Evolutionary conservation across 2,797 vertebrate genomes (phyloP).

Genomic region (Anguilla megastoma): DNA sequence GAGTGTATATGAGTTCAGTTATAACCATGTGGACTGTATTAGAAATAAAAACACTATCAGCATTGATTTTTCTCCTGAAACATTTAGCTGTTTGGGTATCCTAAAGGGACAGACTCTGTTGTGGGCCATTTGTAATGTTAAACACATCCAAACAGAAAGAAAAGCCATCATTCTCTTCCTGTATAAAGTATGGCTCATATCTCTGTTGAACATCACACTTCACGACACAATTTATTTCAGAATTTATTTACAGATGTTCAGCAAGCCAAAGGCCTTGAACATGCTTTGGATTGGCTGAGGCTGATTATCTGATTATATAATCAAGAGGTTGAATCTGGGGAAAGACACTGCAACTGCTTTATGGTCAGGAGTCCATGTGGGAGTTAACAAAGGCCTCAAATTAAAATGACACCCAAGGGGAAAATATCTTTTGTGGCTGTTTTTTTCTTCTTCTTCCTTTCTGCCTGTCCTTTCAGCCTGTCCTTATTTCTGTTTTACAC

Average conservation of each 20-base stretch:
- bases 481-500: conserved; percentile 11
- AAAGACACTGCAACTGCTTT: not conserved
- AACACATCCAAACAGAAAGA: not conserved
- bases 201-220: not conserved
- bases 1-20: not conserved
- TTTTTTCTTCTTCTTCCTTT: not conserved
- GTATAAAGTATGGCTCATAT: not conserved
- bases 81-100: not conserved
- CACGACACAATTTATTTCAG: not conserved
- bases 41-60: not conserved
- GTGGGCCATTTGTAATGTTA: not conserved
- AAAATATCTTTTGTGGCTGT: not conserved
- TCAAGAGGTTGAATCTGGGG: not conserved
- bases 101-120: not conserved
- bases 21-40: not conserved
- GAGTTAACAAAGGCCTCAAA: not conserved
- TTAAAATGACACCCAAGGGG: not conserved
- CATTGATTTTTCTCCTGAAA: not conserved
- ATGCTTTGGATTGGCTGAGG: not conserved
- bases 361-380: not conserved
- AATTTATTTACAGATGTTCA: not conserved
- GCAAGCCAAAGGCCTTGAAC: not conserved
- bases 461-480: not conserved
- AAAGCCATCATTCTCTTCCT: not conserved
- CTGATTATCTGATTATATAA: conserved; percentile 2